Evolutionary conservation across 2,888 invertebrate species (phyloP), one percentile per base, ranked within the genome.

Genomic region (Operophtera brumata): DNA sequence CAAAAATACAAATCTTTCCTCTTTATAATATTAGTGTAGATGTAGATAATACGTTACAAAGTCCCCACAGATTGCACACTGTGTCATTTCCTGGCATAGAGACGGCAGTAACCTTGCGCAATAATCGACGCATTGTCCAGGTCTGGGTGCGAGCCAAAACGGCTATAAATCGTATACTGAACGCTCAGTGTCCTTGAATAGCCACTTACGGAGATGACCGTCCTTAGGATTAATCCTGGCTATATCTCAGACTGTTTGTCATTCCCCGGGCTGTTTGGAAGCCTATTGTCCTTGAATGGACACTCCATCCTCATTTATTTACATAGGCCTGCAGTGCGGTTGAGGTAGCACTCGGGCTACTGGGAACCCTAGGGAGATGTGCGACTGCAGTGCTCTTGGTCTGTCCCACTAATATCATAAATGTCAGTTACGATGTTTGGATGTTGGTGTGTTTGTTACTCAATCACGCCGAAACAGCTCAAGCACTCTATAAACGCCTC

Each of bases 81-180:
- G 43, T 40, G 43, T 47, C 50, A 47, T 56, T 41, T 56, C 50
- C 55, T 49, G 49, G 46, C 50, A 35, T 50, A 44, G 50, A 46
- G 35, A 51, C 47, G 52, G 53, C 41, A 36, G 43, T 51, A 50
- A 59, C 60, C 56, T 51, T 49, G 45, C 49, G 43, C 53, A 56
- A 44, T 59, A 47, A 47, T 42, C 51, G 41, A 52, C 44, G 58
- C 58, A 60, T 60, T 64, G 64, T 57, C 57, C 60, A 55, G 30
- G 30, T 7, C 47, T 51, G 59, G 64, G 62, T 54, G 10, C 43
- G 51, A 54, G 64, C 64, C 64, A 64, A 60, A 59, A 51, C 51
- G 39, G 56, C 35, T 26, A 34, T 41, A 34, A 41, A 11, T 14
- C 36, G 41, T 28, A 49, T 43, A n/a, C n/a, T 42, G 49, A 47